These are phyloP conservation scores for Staurois parvus DNA, from an alignment of 2,797 vertebrate genomes.

Conservation along the genomic window DNA sequence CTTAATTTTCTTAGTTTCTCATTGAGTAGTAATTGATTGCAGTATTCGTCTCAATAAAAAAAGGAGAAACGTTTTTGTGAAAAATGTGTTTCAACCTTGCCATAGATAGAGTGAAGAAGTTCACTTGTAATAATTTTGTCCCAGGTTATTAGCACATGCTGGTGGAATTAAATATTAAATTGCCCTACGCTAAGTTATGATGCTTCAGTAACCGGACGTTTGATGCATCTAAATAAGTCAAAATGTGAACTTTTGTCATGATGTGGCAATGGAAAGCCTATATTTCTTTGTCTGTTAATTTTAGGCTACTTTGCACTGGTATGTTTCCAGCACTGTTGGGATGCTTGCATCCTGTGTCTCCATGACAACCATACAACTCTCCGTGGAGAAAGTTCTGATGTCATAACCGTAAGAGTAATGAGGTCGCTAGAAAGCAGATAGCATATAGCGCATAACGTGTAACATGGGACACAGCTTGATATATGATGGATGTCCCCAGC, in stretches of 20 bases:
- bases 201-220: too few species aligned
- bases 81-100: background rate
- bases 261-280: background rate
- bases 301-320: constrained; percentile 23
- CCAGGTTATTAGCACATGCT: too few species aligned
- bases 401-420: constrained; percentile 41
- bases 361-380: constrained; percentile 24
- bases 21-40: too few species aligned
- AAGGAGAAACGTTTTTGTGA: background rate
- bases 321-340: constrained; percentile 14
- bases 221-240: too few species aligned
- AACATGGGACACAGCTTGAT: constrained; percentile 1
- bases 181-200: too few species aligned
- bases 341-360: background rate
- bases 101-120: background rate
- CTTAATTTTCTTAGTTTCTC: constrained; percentile 2
- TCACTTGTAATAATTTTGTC: too few species aligned
- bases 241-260: too few species aligned
- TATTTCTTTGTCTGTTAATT: constrained; percentile 2
- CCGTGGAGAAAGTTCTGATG: constrained; percentile 39
- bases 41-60: background rate
- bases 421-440: constrained; percentile 21
- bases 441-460: constrained; percentile 15
- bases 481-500: constrained; percentile 20
- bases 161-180: background rate